Conservation (phyloP, 2,888 invertebrate genomes). For the Eupithecia insigniata region DNA sequence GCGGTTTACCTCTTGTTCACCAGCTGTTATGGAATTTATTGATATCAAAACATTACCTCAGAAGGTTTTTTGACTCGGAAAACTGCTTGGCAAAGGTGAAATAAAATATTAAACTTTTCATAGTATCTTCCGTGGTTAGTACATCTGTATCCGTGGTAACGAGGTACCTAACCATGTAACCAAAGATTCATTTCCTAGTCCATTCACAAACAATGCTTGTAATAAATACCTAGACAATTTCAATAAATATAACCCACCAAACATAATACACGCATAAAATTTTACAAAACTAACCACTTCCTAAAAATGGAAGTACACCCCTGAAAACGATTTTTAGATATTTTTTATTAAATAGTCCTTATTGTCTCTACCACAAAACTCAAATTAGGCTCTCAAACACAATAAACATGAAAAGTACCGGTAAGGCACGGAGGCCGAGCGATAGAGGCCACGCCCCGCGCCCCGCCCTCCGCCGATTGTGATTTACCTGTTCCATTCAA, state of each 20-base stretch:
- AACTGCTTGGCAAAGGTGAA: background rate
- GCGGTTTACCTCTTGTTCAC: constrained; percentile 15
- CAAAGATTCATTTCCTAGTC: background rate
- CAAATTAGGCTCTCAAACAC: background rate
- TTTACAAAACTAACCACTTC: background rate
- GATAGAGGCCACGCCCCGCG: constrained; percentile 64
- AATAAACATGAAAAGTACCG: constrained; percentile 50
- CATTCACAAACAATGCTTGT: background rate
- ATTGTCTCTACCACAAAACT: background rate
- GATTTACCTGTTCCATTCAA: constrained; percentile 27
- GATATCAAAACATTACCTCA: constrained; percentile 12
- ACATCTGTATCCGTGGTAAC: background rate
- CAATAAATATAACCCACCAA: background rate
- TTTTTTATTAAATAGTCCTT: background rate
- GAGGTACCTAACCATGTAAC: background rate
- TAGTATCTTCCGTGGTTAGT: background rate
- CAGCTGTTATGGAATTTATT: constrained; percentile 26
- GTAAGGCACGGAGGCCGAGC: constrained; percentile 76
- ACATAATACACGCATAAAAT: background rate
- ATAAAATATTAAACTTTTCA: background rate
- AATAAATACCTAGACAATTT: background rate
- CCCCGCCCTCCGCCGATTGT: constrained; percentile 60
- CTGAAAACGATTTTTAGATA: background rate
- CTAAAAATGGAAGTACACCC: background rate
- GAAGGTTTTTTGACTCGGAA: background rate